Evolutionary conservation across 2,113 vertebrate species (phyloP), one percentile per base, ranked within the genome.

Genomic region (Scolopax mira): DNA sequence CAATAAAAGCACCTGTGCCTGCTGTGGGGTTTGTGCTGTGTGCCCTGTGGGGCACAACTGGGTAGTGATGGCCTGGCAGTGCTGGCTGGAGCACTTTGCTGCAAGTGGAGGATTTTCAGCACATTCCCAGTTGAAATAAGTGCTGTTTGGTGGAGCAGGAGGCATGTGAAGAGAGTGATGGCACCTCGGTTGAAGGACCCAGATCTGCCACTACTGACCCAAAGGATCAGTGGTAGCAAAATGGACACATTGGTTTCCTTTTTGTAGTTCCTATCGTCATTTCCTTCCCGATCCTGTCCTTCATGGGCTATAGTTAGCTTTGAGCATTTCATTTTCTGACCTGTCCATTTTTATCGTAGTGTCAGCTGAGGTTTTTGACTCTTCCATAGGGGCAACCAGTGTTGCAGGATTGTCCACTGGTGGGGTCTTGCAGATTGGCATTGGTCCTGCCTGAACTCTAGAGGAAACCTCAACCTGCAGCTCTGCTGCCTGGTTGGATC

Each of bases 191-290:
- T 73, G 73, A 79, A 23, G 13, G 64, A 65, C 6, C 7, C 22
- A 31, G 18, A n/a, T 46, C 22, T 39, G 17, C 35, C 2, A 3
- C 31, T 60, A 9, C 24, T 37, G 25, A 65, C 35, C 11, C 24
- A n/a, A 60, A 49, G 31, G 44, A 49, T 64, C 60, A 39, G 16
- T 22, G 33, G 33, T 22, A 86, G 18, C 42, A 64, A 11, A 30
- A 11, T 17, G 11, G 24, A 24, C 9, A 5, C 18, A 2, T 7
- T 37, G 28, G 9, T 62, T 83, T 79, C 39, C 23, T 33, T 55
- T 80, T n/a, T 10, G 10, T 24, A 46, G 16, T 13, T 46, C 18
- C 6, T 37, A 25, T 28, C 9, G 24, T 25, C 0, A 7, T 57
- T 74, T 78, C 33, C 41, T 79, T 55, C 55, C 30, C 44, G 31